phyloP scores from a whole-genome alignment of 1,140 invertebrate genomes.

The Orius insidiosus region DNA sequence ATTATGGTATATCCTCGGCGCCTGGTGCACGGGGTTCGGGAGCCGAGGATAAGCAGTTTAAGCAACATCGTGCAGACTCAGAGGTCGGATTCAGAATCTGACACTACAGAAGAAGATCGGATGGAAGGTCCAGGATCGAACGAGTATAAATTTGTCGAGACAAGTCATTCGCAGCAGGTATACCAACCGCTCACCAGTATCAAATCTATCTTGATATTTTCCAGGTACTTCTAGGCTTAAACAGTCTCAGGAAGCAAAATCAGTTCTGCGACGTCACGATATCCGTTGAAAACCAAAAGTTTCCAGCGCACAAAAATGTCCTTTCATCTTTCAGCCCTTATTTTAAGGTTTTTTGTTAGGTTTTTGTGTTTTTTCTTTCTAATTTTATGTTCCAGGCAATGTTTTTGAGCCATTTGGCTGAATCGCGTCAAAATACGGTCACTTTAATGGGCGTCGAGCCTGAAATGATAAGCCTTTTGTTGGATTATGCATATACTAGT shows the following conservation, averaged over 20 bases:
- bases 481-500: conserved; percentile 39
- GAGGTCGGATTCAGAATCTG: conserved; percentile 19
- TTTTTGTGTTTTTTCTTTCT: conserved; percentile 24
- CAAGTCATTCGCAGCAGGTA: conserved; percentile 22
- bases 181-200: not conserved
- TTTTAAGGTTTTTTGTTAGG: conserved; percentile 53
- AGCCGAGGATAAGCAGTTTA: too few relatives aligned
- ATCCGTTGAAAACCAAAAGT: conserved; percentile 66
- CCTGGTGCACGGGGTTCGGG: too few relatives aligned
- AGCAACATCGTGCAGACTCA: too few relatives aligned
- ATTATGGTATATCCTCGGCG: too few relatives aligned
- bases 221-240: conserved; percentile 33
- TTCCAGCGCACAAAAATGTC: conserved; percentile 81
- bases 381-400: conserved; percentile 35
- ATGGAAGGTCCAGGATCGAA: conserved; percentile 21
- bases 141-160: conserved; percentile 24
- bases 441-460: conserved; percentile 34
- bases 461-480: conserved; percentile 29
- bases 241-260: conserved; percentile 31
- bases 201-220: conserved; percentile 11
- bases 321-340: conserved; percentile 86
- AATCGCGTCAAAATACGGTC: conserved; percentile 25
- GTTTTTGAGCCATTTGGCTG: conserved; percentile 34
- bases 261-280: conserved; percentile 61
- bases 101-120: conserved; percentile 15